Base-by-base conservation (phyloP, 2,797 vertebrate genomes). In the Sebastes oblongus region DNA sequence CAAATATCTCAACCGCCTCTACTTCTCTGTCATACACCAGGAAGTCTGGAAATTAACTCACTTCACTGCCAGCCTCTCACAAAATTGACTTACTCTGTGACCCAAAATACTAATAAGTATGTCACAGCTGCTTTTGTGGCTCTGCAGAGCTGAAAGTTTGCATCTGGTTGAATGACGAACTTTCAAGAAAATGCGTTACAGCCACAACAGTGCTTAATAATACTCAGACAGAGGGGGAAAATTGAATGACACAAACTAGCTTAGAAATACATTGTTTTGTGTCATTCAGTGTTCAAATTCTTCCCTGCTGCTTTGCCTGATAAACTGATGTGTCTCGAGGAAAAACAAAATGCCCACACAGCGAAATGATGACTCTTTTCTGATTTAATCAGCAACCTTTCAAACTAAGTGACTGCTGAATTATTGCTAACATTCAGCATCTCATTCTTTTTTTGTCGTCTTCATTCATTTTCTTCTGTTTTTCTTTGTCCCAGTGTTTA, bases 341-440 rank as follows among this genome's bases (percentile, higher is more conserved):
- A 62, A 56, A 61, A 69, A 68, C 10, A 34, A n/a, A n/a, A 67
- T 42, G 24, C 39, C 25, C 25, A 36, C 65, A 27, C 20, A 61
- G 22, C 6, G 14, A 78, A 77, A 74, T 34, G 13, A 78, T 30
- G 20, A 59, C 12, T 39, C 10, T 70, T 70, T 73, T 14, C 29
- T 42, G 68, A 80, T 67, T 71, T 64, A 77, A 74, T 79, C 78
- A 72, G 55, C 52, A 61, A 65, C 78, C 58, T 67, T 71, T 75
- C 61, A 78, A 75, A 70, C 14, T 59, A 27, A 61, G 20, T n/a
- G 66, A 16, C 62, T 67, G 67, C 25, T 39, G 42, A 66, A 66
- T 71, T 14, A 66, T 66, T 54, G 34, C 34, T 27, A 32, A 66
- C 62, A 65, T 76, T 76, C 78, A 65, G 36, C 18, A 13, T 42